A percentile compares a stretch with the other conserved stretches of the same genome.
Evolutionary conservation across 2,888 invertebrate species (phyloP).

Genomic region (Penaeus monodon): DNA sequence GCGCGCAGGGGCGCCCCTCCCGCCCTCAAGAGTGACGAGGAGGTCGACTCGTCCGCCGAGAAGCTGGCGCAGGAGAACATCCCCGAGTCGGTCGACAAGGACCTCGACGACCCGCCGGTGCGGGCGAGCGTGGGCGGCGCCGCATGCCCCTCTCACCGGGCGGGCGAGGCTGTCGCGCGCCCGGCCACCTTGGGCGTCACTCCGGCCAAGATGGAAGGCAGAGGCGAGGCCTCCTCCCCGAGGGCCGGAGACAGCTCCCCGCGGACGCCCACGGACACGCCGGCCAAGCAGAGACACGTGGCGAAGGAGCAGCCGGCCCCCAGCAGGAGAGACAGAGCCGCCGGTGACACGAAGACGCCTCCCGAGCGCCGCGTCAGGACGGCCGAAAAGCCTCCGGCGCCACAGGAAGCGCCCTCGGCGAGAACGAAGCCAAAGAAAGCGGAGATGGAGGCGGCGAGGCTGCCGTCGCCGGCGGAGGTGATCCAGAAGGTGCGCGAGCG

Average conservation of each 20-base stretch:
- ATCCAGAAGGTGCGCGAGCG: slow-evolving; percentile 37
- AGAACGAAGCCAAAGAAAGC: not conserved
- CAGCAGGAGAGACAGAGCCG: too few species aligned
- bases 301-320: not conserved
- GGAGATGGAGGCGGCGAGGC: not conserved
- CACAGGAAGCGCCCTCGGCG: not conserved
- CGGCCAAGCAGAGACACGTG: not conserved
- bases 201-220: not conserved
- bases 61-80: slow-evolving; percentile 45
- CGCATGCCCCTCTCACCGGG: not conserved
- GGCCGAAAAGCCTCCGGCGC: too few species aligned
- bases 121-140: not conserved
- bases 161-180: not conserved
- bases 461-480: slow-evolving; percentile 16
- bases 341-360: too few species aligned
- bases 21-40: slow-evolving; percentile 11
- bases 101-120: slow-evolving; percentile 27
- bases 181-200: not conserved
- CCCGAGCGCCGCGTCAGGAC: too few species aligned
- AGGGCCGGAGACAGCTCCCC: not conserved
- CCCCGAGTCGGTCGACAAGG: slow-evolving; percentile 52
- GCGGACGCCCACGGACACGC: not conserved
- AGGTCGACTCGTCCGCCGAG: slow-evolving; percentile 27
- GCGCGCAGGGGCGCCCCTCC: not conserved
- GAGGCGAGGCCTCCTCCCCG: not conserved